These are phyloP conservation scores for Drosophila colorata DNA, from an alignment of 2,888 invertebrate genomes.

Conservation along the genomic window DNA sequence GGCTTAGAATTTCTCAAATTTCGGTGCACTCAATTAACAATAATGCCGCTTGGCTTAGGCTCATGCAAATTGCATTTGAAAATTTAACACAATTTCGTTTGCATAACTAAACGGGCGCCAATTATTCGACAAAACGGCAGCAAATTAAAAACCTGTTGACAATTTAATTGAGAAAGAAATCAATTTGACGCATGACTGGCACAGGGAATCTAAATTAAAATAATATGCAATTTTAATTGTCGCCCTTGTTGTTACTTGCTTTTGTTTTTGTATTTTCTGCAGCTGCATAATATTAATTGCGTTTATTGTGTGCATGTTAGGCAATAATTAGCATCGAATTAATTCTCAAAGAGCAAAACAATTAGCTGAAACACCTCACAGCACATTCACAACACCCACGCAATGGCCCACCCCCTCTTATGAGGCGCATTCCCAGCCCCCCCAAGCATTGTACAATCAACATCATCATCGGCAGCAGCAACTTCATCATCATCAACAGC, in stretches of 20 bases:
- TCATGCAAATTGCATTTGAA: conserved; percentile 31
- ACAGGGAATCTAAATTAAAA: conserved; percentile 35
- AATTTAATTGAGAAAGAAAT: conserved; percentile 52
- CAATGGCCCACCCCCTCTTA: neutral
- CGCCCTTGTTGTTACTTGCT: conserved; percentile 23
- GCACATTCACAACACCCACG: neutral
- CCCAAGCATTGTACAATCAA: conserved; percentile 6
- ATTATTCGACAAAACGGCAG: neutral
- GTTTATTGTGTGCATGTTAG: conserved; percentile 66
- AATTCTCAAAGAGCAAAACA: conserved; percentile 71
- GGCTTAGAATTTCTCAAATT: conserved; percentile 22
- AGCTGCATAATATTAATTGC: conserved; percentile 61
- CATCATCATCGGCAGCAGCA: conserved; percentile 12
- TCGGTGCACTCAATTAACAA: conserved; percentile 45
- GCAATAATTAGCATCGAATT: conserved; percentile 73
- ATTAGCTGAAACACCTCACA: conserved; percentile 63
- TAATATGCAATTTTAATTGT: conserved; percentile 61
- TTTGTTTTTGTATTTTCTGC: conserved; percentile 20
- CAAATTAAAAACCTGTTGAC: conserved; percentile 38
- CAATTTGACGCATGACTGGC: neutral
- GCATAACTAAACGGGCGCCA: conserved; percentile 40
- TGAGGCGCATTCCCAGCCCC: neutral
- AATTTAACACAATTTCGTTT: conserved; percentile 47
- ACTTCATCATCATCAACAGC: conserved; percentile 7
- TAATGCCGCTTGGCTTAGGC: conserved; percentile 7